These are phyloP conservation scores for Agrilus biguttatus DNA, from an alignment of 2,888 invertebrate genomes.

Conservation along the genomic window DNA sequence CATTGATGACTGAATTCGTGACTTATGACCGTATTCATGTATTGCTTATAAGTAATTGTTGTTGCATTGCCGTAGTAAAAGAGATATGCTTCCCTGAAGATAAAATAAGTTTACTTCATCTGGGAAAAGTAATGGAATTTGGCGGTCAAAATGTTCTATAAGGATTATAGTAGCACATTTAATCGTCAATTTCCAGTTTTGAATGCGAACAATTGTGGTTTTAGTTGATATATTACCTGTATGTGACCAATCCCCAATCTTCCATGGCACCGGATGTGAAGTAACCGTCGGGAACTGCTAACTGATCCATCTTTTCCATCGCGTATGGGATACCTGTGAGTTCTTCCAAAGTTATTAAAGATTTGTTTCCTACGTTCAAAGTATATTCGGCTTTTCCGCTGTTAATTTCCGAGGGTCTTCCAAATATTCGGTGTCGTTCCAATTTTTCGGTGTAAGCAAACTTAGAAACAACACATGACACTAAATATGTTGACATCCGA, in stretches of 20 bases:
- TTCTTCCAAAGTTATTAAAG: slow-evolving; percentile 35
- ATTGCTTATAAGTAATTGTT: too few species aligned
- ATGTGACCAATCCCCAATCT: slow-evolving; percentile 82
- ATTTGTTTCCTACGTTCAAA: slow-evolving; percentile 30
- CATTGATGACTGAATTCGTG: slow-evolving; percentile 74
- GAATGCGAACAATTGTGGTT: too few species aligned
- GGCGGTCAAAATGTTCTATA: too few species aligned
- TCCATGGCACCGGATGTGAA: slow-evolving; percentile 82
- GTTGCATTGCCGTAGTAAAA: too few species aligned
- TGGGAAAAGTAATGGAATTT: too few species aligned
- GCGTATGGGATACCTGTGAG: slow-evolving; percentile 44
- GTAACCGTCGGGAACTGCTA: slow-evolving; percentile 57
- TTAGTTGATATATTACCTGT: slow-evolving; percentile 36
- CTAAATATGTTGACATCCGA: slow-evolving; percentile 71
- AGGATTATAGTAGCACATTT: too few species aligned
- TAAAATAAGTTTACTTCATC: neutral
- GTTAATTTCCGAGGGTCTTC: slow-evolving; percentile 16
- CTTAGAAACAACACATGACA: slow-evolving; percentile 72
- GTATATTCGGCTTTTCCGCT: slow-evolving; percentile 31
- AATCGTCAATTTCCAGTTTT: too few species aligned
- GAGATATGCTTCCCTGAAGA: neutral
- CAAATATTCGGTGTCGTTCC: slow-evolving; percentile 16
- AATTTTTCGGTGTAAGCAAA: slow-evolving; percentile 30
- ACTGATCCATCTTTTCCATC: slow-evolving; percentile 62
- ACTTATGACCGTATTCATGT: slow-evolving; percentile 38